Base-by-base conservation (phyloP, 1,140 invertebrate genomes). In the Laupala kohalensis region DNA sequence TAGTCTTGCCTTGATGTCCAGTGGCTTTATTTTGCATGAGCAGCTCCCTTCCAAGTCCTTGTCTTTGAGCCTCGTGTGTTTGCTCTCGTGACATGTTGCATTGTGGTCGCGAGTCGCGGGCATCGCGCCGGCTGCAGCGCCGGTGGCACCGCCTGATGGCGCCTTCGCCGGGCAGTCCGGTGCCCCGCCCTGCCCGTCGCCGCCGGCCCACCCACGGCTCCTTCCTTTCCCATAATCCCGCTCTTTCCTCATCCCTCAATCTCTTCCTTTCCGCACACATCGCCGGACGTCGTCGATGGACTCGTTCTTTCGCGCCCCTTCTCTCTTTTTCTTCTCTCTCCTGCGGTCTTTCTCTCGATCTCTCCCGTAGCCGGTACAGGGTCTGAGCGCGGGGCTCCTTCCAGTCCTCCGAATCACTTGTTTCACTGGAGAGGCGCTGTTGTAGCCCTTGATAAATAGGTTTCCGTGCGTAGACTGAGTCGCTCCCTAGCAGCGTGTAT, bases 1-100 rank as follows among this genome's bases (percentile, higher is more conserved):
- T 70, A 70, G 67, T 29, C 70, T 72, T 74, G 73, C 29, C 70
- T 74, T 74, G 70, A 26, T 74, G 73, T 74, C 70, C 70, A 74
- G 62, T 74, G 73, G 73, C 73, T 74, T 71, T 73, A 27, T 71
- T 71, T 70, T 68, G 67, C 67, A 68, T 68, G 67, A 68, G 28
- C 28, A 68, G 29, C 23, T 23, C 67, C 67, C 24, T 29, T 0
- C n/a, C 28, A 53, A 9, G 37, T 53, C 37, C 37, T 53, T 53
- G 37, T 53, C 37, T 53, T 53, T 53, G 28, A n/a, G 27, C 67
- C 67, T 68, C 67, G 29, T 28, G 67, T 68, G 67, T 68, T 68
- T 23, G 26, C 67, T 23, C 29, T 68, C 67, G 25, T 68, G 67
- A 53, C 69, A 30, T 70, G 69, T 70, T 70, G 69, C 69, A 70